These are phyloP conservation scores for Ancistrus triradiatus DNA, from an alignment of 2,113 vertebrate species.

Conservation along the genomic window DNA sequence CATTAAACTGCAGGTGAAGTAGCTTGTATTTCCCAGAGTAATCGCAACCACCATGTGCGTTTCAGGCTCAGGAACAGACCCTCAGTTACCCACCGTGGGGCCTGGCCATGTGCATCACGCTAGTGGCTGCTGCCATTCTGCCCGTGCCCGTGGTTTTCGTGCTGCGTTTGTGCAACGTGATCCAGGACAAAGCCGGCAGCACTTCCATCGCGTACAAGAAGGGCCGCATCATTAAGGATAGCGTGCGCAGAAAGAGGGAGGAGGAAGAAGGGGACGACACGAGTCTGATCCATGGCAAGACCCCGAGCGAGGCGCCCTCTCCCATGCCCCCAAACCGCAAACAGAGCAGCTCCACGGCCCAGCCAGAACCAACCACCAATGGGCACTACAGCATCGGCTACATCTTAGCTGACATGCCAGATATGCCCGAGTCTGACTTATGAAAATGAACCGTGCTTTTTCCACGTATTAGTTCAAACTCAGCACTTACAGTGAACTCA, in stretches of 20 bases:
- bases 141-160: conserved; percentile 83
- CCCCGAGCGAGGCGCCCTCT: conserved; percentile 81
- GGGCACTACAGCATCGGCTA: conserved; percentile 93
- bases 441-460: conserved; percentile 56
- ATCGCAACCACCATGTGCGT: conserved; percentile 23
- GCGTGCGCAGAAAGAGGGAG: conserved; percentile 63
- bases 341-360: conserved; percentile 71
- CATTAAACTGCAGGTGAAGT: too few species aligned
- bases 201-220: conserved; percentile 88
- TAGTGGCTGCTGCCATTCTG: conserved; percentile 80
- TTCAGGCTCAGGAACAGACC: conserved; percentile 76
- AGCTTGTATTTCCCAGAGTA: too few species aligned
- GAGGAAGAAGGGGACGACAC: conserved; percentile 74
- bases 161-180: conserved; percentile 80
- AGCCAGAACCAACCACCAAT: conserved; percentile 78
- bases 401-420: conserved; percentile 87
- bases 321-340: conserved; percentile 86
- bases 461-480: neutral
- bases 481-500: neutral
- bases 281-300: conserved; percentile 85
- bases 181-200: conserved; percentile 73
- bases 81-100: conserved; percentile 84
- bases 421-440: conserved; percentile 92
- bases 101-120: conserved; percentile 77
- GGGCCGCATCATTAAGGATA: conserved; percentile 87